Conservation (phyloP, 1,140 invertebrate genomes). For the Mesaphorura yosii region DNA sequence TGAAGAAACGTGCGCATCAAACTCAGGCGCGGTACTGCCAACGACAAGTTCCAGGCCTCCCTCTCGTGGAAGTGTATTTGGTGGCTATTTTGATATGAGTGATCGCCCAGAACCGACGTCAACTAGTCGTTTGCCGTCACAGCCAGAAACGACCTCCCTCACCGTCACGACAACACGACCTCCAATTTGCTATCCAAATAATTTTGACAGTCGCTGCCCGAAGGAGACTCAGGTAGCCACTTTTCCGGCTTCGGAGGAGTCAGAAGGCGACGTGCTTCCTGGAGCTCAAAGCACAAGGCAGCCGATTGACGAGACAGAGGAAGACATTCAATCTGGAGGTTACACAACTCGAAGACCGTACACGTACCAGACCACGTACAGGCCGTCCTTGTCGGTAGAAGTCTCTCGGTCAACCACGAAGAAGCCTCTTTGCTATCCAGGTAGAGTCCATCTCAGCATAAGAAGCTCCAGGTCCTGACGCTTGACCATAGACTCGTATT, state of each 20-base stretch:
- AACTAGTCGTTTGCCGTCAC: no score
- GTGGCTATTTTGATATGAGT: no score
- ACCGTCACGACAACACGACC: background rate
- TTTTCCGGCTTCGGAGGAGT: no score
- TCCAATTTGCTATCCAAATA: background rate
- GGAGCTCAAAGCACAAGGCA: conserved; percentile 21
- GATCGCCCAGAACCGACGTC: no score
- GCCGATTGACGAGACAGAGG: background rate
- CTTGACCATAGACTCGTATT: no score
- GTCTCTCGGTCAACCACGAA: conserved; percentile 17
- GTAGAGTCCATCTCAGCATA: conserved; percentile 6
- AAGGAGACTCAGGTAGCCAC: no score
- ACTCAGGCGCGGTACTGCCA: conserved; percentile 11
- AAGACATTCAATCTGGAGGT: no score
- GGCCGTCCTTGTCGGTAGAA: conserved; percentile 23
- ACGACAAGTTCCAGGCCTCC: background rate
- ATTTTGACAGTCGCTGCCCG: background rate
- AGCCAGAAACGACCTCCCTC: no score
- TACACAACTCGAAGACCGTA: no score
- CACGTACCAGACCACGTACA: background rate
- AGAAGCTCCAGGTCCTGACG: background rate
- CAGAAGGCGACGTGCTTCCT: no score
- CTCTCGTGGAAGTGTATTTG: no score
- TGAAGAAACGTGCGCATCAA: conserved; percentile 24
- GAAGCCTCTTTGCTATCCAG: conserved; percentile 33